These are phyloP conservation scores for Perdita meconis DNA, from an alignment of 2,888 invertebrate genomes.

Conservation along the genomic window DNA sequence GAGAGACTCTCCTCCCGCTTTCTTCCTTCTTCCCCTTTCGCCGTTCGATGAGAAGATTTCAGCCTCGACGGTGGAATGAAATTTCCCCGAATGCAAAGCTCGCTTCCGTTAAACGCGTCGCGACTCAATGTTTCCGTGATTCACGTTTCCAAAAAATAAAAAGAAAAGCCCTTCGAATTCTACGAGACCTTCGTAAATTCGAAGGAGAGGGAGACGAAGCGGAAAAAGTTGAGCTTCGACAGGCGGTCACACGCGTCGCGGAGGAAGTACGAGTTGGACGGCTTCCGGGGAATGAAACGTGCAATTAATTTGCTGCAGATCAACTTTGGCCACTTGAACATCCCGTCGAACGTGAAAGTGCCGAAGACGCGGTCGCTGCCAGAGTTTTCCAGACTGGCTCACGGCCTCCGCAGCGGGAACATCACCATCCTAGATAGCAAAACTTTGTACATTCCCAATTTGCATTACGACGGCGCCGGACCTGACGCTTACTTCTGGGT, in stretches of 20 bases:
- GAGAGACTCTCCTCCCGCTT: constrained; percentile 6
- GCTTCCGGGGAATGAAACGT: not conserved
- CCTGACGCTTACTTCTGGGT: constrained; percentile 98
- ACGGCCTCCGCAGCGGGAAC: constrained; percentile 95
- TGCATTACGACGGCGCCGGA: constrained; percentile 96
- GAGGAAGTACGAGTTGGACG: not conserved
- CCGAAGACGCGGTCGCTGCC: constrained; percentile 93
- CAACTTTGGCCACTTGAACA: constrained; percentile 94
- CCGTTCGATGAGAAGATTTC: not conserved
- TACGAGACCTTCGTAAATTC: too few relatives aligned
- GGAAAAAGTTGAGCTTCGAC: not conserved
- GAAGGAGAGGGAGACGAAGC: too few relatives aligned
- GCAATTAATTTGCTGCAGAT: constrained; percentile 86
- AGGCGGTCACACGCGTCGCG: not conserved
- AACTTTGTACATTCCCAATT: constrained; percentile 95
- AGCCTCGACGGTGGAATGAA: not conserved
- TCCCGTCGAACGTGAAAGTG: constrained; percentile 90
- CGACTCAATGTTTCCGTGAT: too few relatives aligned
- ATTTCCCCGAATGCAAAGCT: too few relatives aligned
- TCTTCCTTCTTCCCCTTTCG: not conserved
- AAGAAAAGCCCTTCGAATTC: too few relatives aligned
- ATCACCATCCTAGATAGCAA: constrained; percentile 96
- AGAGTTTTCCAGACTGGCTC: constrained; percentile 94
- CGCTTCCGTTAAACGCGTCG: too few relatives aligned
- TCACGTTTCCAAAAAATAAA: too few relatives aligned